Evolutionary conservation across 2,797 vertebrate genomes (phyloP), one percentile per base, ranked within the genome.

Genomic region (Parotocinclus haroldoi): DNA sequence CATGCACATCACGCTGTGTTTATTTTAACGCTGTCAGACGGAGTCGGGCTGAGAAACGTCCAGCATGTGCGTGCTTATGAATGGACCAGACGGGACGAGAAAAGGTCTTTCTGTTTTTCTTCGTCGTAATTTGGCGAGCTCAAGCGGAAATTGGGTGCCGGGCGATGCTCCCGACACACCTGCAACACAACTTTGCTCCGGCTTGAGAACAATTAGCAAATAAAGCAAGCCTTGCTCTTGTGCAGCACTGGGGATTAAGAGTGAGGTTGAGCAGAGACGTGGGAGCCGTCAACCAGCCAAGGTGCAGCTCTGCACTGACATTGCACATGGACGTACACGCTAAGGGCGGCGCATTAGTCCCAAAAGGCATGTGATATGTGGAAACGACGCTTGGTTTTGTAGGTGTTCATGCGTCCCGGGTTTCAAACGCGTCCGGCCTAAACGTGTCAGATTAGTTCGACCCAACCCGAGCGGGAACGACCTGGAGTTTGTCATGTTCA

Each of bases 221-320:
- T 58, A 37, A 40, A 42, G 54, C 12, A 18, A 38, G 13, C 51
- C 16, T 58, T 49, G 13, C 40, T 60, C 50, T 48, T 68, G 58
- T 51, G 42, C 18, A 49, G 45, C 42, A 52, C 18, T 50, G 19
- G 48, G 55, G 61, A 56, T 65, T 60, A 62, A 36, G 58, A 48
- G 17, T 62, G 53, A 66, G 36, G 18, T 38, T 72, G 65, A 73
- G 39, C 63, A 69, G 61, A 66, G 69, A 60, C 53, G 9, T 62
- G 6, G 49, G 46, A 66, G 12, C 61, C 39, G 14, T 59, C 40
- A 54, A 49, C 40, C 53, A 7, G 56, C 8, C 42, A 52, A 37
- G 46, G n/a, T 46, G 62, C 14, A 45, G 62, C 55, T 66, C 36
- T 40, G 13, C n/a, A 7, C 36, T 46, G 55, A 70, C 63, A 52